These are phyloP conservation scores for Drosophila leontia DNA, from an alignment of 1,140 invertebrate species.

Conservation along the genomic window DNA sequence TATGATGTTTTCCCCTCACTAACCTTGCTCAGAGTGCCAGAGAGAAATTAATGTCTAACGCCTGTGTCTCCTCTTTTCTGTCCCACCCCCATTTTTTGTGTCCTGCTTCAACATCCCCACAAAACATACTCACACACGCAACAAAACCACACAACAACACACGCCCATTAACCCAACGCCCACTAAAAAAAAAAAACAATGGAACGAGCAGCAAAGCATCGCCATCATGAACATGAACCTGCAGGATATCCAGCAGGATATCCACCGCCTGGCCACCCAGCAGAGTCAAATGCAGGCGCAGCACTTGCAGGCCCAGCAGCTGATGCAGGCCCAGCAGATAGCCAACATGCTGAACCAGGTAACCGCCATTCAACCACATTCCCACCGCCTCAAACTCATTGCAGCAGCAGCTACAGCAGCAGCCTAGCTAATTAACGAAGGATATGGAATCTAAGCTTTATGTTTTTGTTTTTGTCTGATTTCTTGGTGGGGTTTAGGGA, in stretches of 20 bases:
- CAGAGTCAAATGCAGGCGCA: conserved; percentile 91
- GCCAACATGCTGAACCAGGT: conserved; percentile 85
- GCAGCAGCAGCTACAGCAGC: conserved; percentile 6
- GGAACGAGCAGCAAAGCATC: conserved; percentile 81
- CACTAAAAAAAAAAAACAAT: conserved; percentile 9
- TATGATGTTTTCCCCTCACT: conserved; percentile 57
- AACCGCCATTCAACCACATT: conserved; percentile 40
- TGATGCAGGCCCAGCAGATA: conserved; percentile 86
- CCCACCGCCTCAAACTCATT: conserved; percentile 9
- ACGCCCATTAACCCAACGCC: conserved; percentile 49
- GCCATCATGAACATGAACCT: conserved; percentile 94
- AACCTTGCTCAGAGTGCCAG: conserved; percentile 89
- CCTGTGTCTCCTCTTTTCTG: conserved; percentile 68
- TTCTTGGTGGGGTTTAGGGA: not conserved
- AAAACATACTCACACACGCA: conserved; percentile 23
- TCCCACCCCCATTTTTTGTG: conserved; percentile 32
- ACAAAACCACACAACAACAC: conserved; percentile 26
- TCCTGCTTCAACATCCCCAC: conserved; percentile 53
- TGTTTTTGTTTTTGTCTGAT: conserved; percentile 19
- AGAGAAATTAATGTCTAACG: conserved; percentile 75
- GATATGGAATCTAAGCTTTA: conserved; percentile 33
- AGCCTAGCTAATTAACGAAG: conserved; percentile 12
- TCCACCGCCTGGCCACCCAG: conserved; percentile 93
- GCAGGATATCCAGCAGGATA: conserved; percentile 96
- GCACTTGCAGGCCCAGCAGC: conserved; percentile 85